These are phyloP conservation scores for Valencia hispanica DNA, from an alignment of 2,797 vertebrate genomes.

Conservation along the genomic window DNA sequence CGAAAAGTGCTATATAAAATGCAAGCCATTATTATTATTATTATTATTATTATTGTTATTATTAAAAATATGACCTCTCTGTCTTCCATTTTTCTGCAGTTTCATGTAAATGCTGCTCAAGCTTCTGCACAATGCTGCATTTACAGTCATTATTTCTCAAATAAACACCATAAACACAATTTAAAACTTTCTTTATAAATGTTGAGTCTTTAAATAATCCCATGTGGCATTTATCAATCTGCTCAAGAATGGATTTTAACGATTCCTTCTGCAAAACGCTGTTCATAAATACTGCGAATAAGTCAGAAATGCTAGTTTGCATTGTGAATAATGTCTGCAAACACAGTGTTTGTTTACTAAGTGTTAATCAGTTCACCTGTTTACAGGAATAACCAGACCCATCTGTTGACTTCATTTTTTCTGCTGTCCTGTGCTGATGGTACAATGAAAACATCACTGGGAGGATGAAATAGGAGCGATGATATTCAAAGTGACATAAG, in stretches of 20 bases:
- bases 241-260: neutral
- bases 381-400: neutral
- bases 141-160: neutral
- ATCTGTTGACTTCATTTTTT: neutral
- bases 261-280: neutral
- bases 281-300: neutral
- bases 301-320: neutral
- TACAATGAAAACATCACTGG: neutral
- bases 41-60: too few relatives aligned
- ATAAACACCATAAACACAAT: neutral
- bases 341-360: neutral
- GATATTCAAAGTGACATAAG: neutral
- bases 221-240: slow-evolving; percentile 1
- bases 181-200: neutral
- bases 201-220: neutral
- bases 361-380: neutral
- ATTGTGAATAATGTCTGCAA: neutral
- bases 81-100: neutral
- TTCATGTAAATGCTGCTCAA: neutral
- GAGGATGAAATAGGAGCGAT: neutral
- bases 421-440: neutral
- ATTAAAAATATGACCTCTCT: neutral
- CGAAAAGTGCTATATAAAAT: too few relatives aligned
- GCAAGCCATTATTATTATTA: too few relatives aligned
- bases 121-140: neutral